Percentiles rank a stretch among this genome's conserved stretches.
These are phyloP conservation scores for Nautilus pompilius DNA, from an alignment of 1,140 invertebrate genomes.

Conservation along the genomic window DNA sequence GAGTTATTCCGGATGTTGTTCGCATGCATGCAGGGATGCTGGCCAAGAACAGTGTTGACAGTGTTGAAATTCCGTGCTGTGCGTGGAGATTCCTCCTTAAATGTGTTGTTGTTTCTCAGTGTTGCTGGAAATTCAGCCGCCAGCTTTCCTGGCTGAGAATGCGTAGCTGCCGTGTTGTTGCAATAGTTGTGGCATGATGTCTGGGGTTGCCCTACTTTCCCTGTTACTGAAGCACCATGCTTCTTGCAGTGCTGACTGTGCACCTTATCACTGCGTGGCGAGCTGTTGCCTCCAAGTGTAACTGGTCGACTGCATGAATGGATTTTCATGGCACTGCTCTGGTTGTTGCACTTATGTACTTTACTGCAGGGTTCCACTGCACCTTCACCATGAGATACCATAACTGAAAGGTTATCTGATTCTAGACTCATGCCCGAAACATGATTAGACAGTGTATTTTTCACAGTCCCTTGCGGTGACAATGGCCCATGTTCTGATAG, in stretches of 20 bases:
- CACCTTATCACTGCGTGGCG: slow-evolving; percentile 14
- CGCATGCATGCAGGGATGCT: slow-evolving; percentile 12
- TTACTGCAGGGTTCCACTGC: slow-evolving; percentile 5
- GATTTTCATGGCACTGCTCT: slow-evolving; percentile 3
- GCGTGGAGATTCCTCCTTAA: background rate
- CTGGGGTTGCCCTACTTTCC: slow-evolving; percentile 7
- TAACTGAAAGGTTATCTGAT: background rate
- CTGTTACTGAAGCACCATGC: slow-evolving; percentile 17
- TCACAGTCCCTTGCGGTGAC: slow-evolving; percentile 20
- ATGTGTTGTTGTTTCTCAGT: background rate
- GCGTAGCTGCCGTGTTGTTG: background rate
- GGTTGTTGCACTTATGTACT: slow-evolving; percentile 8
- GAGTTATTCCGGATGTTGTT: background rate
- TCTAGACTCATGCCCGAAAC: background rate
- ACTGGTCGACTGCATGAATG: slow-evolving; percentile 37
- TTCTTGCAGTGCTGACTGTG: slow-evolving; percentile 28
- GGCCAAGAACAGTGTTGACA: slow-evolving; percentile 7
- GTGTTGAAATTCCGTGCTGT: background rate
- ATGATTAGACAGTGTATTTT: background rate
- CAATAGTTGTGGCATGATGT: background rate
- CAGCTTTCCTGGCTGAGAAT: background rate
- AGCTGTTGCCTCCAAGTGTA: slow-evolving; percentile 39
- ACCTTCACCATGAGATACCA: background rate
- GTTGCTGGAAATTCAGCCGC: background rate
- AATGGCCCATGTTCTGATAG: slow-evolving; percentile 29